Percentiles rank a stretch among this genome's conserved stretches.
Conservation (phyloP, 1,140 invertebrate genomes). For the Drosophila mojavensis region DNA sequence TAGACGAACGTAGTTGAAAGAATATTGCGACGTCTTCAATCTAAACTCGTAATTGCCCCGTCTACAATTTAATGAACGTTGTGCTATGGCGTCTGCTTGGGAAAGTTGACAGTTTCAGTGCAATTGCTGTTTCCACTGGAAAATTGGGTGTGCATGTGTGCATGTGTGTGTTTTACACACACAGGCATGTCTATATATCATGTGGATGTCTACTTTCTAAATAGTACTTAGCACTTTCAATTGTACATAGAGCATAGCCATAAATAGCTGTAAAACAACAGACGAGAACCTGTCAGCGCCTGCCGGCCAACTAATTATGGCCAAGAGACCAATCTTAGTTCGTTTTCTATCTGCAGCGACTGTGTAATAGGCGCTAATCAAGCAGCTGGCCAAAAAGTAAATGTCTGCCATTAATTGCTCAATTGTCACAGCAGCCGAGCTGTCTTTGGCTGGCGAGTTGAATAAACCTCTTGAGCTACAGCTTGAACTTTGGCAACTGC, state of each 20-base stretch:
- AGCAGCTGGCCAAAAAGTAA: conserved; percentile 42
- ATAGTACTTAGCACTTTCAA: conserved; percentile 68
- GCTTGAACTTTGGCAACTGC: conserved; percentile 44
- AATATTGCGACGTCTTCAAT: conserved; percentile 37
- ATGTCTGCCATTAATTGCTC: conserved; percentile 53
- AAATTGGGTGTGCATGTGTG: conserved; percentile 36
- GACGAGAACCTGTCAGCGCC: conserved; percentile 51
- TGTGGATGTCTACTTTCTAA: conserved; percentile 50
- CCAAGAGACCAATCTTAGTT: conserved; percentile 31
- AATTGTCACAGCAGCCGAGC: conserved; percentile 31
- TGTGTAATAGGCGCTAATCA: conserved; percentile 48
- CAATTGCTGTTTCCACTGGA: conserved; percentile 21
- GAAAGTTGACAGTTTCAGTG: conserved; percentile 63
- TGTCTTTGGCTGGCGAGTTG: conserved; percentile 27
- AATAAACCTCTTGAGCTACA: conserved; percentile 46
- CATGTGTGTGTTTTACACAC: not conserved
- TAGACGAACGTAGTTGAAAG: conserved; percentile 39
- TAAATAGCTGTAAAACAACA: conserved; percentile 35
- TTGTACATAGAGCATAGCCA: conserved; percentile 31
- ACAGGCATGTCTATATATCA: not conserved
- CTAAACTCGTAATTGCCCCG: conserved; percentile 36
- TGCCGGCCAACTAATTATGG: conserved; percentile 47
- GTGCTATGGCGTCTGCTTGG: conserved; percentile 22
- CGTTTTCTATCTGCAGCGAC: conserved; percentile 24
- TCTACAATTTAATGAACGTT: conserved; percentile 39